Evolutionary conservation across 53 echinoderm and acorn worm genomes (phyloP).

Genomic region (Glandiceps talaboti): DNA sequence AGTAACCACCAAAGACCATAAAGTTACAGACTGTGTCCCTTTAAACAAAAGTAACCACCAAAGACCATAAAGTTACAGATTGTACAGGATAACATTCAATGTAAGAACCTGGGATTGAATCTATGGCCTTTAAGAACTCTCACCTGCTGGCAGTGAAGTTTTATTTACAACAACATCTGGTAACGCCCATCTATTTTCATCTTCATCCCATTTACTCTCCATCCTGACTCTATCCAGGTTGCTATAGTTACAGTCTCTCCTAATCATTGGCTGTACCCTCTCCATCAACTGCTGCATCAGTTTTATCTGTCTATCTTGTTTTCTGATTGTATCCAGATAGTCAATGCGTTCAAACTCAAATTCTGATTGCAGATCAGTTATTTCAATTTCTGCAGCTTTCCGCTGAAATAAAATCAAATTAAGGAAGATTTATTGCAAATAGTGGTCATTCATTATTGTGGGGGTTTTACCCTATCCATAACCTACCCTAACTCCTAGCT

Average conservation of each 20-base stretch:
- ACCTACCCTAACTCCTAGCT: too few relatives aligned
- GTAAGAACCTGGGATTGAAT: too few relatives aligned
- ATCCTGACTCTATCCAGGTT: slow-evolving; percentile 80
- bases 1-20: too few relatives aligned
- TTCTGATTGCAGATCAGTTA: slow-evolving; percentile 84
- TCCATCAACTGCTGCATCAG: slow-evolving; percentile 88
- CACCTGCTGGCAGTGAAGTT: slow-evolving; percentile 61
- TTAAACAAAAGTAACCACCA: too few relatives aligned
- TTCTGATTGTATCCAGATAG: slow-evolving; percentile 90
- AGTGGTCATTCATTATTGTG: too few relatives aligned
- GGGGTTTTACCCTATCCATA: too few relatives aligned
- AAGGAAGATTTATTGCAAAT: too few relatives aligned
- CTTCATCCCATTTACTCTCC: slow-evolving; percentile 82
- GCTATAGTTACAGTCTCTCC: slow-evolving; percentile 89
- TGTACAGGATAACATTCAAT: too few relatives aligned
- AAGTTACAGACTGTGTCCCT: too few relatives aligned
- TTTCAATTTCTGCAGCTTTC: slow-evolving; percentile 71
- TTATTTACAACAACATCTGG: slow-evolving; percentile 60
- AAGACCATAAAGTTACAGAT: too few relatives aligned
- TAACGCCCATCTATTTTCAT: slow-evolving; percentile 52
- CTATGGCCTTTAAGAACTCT: too few relatives aligned
- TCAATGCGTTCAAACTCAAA: slow-evolving; percentile 99
- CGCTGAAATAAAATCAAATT: slow-evolving; percentile 36
- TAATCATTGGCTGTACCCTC: slow-evolving; percentile 72
- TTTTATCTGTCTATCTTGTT: slow-evolving; percentile 94